phyloP scores from a whole-genome alignment of 2,113 vertebrate genomes.

The Corydoras sp. region DNA sequence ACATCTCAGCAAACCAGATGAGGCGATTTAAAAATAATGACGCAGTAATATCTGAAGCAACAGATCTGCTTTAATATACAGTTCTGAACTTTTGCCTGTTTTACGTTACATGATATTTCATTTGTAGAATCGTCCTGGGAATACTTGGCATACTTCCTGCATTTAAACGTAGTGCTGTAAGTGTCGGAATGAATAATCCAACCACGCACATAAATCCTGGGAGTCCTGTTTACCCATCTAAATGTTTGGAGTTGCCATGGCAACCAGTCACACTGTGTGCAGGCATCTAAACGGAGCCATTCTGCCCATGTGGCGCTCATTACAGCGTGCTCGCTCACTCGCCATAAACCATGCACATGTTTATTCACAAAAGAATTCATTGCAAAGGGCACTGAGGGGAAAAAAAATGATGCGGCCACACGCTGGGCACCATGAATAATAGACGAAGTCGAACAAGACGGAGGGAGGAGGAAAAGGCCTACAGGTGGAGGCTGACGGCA shows the following conservation, averaged over 20 bases:
- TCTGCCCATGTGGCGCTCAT: slow-evolving; percentile 7
- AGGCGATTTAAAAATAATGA: too few species aligned
- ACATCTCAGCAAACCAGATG: too few species aligned
- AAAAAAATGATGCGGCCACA: not conserved
- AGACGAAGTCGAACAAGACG: slow-evolving; percentile 26
- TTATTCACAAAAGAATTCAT: slow-evolving; percentile 21
- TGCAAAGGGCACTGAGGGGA: slow-evolving; percentile 29
- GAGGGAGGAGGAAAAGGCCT: slow-evolving; percentile 2
- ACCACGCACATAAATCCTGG: not conserved
- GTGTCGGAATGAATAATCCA: not conserved
- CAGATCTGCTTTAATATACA: too few species aligned
- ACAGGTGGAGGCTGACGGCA: slow-evolving; percentile 37
- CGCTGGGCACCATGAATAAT: slow-evolving; percentile 43
- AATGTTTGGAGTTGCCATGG: slow-evolving; percentile 2
- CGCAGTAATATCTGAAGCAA: too few species aligned
- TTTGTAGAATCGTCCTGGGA: too few species aligned
- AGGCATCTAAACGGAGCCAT: slow-evolving; percentile 27
- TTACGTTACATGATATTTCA: too few species aligned
- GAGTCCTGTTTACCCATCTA: too few species aligned
- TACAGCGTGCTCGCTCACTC: not conserved
- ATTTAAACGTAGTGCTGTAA: too few species aligned
- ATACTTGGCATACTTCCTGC: too few species aligned
- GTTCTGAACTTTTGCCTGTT: too few species aligned
- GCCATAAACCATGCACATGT: slow-evolving; percentile 21
- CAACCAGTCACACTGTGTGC: slow-evolving; percentile 9